Percentiles rank a stretch among this genome's conserved stretches.
These are phyloP conservation scores for Apamea monoglypha DNA, from an alignment of 2,888 invertebrate genomes.

Conservation along the genomic window DNA sequence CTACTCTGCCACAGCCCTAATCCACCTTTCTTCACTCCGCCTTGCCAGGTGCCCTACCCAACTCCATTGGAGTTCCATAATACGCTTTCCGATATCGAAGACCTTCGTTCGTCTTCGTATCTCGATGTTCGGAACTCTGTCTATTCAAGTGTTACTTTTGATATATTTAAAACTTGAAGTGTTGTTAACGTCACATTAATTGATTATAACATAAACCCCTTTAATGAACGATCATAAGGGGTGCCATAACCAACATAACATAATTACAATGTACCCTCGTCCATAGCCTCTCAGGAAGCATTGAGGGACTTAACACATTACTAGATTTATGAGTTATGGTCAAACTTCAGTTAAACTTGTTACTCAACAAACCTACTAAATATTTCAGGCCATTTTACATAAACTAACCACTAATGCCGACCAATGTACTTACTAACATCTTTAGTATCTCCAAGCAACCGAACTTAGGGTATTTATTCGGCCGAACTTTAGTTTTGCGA, in stretches of 20 bases:
- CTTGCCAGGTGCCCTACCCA: not conserved
- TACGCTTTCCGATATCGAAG: not conserved
- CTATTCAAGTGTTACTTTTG: not conserved
- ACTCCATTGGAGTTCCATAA: no score
- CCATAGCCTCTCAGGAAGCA: conserved; percentile 41
- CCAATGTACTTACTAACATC: conserved; percentile 72
- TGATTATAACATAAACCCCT: conserved; percentile 25
- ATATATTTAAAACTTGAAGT: not conserved
- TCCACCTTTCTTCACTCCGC: not conserved
- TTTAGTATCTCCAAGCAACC: conserved; percentile 69
- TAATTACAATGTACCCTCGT: conserved; percentile 38
- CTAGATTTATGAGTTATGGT: conserved; percentile 63
- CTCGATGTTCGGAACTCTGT: not conserved
- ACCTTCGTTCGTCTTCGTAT: not conserved
- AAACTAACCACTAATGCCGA: conserved; percentile 69
- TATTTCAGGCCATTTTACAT: conserved; percentile 66
- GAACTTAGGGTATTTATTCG: conserved; percentile 76
- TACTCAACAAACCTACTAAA: conserved; percentile 64
- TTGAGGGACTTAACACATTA: conserved; percentile 52
- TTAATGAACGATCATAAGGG: conserved; percentile 33
- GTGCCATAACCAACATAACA: conserved; percentile 32
- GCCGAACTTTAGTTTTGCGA: conserved; percentile 71
- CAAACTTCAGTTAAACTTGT: conserved; percentile 62
- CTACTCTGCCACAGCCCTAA: not conserved
- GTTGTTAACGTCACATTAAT: conserved; percentile 10